A percentile compares a stretch with the other conserved stretches of the same genome.
phyloP scores from a whole-genome alignment of 2,797 vertebrate species.

The Nannoperca australis region DNA sequence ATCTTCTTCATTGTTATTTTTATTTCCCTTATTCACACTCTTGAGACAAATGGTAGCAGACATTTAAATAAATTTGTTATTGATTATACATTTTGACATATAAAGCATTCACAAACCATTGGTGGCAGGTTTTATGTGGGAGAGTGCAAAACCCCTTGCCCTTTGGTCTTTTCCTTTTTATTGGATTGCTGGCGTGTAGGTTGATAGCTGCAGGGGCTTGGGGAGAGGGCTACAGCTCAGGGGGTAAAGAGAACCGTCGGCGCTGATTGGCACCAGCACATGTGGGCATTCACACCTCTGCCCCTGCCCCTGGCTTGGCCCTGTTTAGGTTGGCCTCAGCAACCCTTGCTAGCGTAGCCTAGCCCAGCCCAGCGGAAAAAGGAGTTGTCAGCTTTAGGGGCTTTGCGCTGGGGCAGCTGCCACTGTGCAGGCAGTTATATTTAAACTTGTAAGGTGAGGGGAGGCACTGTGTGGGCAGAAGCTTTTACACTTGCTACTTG shows the following conservation, averaged over 20 bases:
- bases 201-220: slow-evolving; percentile 63
- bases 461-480: slow-evolving; percentile 63
- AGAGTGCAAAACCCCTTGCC: slow-evolving; percentile 26
- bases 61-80: slow-evolving; percentile 2
- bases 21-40: slow-evolving; percentile 31
- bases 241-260: slow-evolving; percentile 75
- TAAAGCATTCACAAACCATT: slow-evolving; percentile 23
- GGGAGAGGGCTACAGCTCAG: slow-evolving; percentile 71
- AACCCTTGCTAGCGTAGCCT: slow-evolving; percentile 54
- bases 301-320: slow-evolving; percentile 63
- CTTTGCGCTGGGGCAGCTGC: slow-evolving; percentile 84
- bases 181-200: slow-evolving; percentile 49
- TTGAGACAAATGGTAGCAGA: background rate
- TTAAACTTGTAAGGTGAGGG: slow-evolving; percentile 81
- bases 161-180: slow-evolving; percentile 58
- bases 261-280: slow-evolving; percentile 91
- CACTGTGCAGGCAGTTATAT: slow-evolving; percentile 81
- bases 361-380: slow-evolving; percentile 70
- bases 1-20: slow-evolving; percentile 37
- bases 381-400: slow-evolving; percentile 84
- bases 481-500: slow-evolving; percentile 86
- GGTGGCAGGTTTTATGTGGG: slow-evolving; percentile 25
- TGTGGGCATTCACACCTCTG: slow-evolving; percentile 86
- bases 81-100: slow-evolving; percentile 3
- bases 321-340: slow-evolving; percentile 69